These are phyloP conservation scores for Herpetotheres cachinnans DNA, from an alignment of 2,113 vertebrate species.

Conservation along the genomic window DNA sequence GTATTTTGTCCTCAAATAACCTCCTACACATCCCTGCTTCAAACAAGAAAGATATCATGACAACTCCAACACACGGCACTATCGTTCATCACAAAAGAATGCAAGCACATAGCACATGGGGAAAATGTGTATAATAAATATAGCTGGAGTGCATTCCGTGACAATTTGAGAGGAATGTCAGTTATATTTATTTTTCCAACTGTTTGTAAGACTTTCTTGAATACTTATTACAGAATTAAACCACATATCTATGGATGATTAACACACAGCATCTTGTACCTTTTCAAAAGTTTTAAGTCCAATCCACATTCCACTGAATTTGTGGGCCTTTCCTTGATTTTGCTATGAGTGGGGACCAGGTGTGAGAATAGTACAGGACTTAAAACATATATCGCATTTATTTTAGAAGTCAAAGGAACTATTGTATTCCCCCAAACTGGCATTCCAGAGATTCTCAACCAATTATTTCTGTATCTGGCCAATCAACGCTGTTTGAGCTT, in stretches of 20 bases:
- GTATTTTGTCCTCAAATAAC: slow-evolving; percentile 25
- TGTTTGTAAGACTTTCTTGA: slow-evolving; percentile 14
- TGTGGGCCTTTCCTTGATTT: background rate
- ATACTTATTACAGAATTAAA: background rate
- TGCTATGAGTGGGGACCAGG: background rate
- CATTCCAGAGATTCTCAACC: background rate
- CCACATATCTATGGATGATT: background rate
- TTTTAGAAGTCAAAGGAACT: background rate
- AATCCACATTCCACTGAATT: background rate
- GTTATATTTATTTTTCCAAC: slow-evolving; percentile 21
- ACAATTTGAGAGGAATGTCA: slow-evolving; percentile 34
- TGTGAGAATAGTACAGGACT: background rate
- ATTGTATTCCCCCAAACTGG: background rate
- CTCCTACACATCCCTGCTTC: slow-evolving; percentile 13
- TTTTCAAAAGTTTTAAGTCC: background rate
- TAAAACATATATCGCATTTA: background rate
- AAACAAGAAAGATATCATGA: background rate
- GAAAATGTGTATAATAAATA: slow-evolving; percentile 30
- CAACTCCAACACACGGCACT: background rate
- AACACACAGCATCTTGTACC: background rate
- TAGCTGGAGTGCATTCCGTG: background rate
- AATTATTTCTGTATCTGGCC: background rate
- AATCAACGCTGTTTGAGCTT: background rate
- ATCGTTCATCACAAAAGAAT: background rate
- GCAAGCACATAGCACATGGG: slow-evolving; percentile 15